Percentiles rank a stretch among this genome's conserved stretches.
These are phyloP conservation scores for Linepithema humile DNA, from an alignment of 1,140 invertebrate genomes.

Conservation along the genomic window DNA sequence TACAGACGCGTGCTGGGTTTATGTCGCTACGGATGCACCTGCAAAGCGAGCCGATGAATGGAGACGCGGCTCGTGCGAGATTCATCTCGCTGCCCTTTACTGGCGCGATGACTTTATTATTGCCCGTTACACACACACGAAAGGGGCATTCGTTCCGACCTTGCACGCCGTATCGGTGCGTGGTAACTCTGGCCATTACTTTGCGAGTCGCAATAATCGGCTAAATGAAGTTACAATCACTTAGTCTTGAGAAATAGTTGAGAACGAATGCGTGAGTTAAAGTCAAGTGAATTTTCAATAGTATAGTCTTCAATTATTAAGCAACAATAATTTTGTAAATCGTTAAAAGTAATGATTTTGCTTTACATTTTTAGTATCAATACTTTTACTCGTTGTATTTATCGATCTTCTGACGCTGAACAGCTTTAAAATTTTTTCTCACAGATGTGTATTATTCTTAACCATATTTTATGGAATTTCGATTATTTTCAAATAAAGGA, in stretches of 20 bases:
- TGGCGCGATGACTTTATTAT: slow-evolving; percentile 70
- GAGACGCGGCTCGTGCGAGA: slow-evolving; percentile 57
- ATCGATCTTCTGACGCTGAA: neutral
- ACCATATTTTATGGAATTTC: slow-evolving; percentile 2
- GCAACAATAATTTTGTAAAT: neutral
- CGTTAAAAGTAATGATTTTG: too few species aligned
- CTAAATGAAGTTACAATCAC: neutral
- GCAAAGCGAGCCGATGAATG: slow-evolving; percentile 59
- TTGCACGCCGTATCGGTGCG: neutral
- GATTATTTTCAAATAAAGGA: slow-evolving; percentile 7
- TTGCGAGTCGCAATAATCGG: neutral
- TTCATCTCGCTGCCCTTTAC: slow-evolving; percentile 58
- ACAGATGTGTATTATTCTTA: neutral
- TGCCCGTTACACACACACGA: slow-evolving; percentile 26
- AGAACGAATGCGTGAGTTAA: neutral
- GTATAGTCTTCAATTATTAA: neutral
- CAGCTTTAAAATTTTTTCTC: neutral
- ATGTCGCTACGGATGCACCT: slow-evolving; percentile 33
- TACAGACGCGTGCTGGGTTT: slow-evolving; percentile 27
- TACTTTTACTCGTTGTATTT: too few species aligned
- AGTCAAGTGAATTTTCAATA: neutral
- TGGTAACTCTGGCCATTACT: neutral
- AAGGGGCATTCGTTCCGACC: slow-evolving; percentile 7
- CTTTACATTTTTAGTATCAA: too few species aligned
- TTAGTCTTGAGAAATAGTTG: neutral